Evolutionary conservation across 2,797 vertebrate species (phyloP).

Genomic region (Manis crassicaudata): DNA sequence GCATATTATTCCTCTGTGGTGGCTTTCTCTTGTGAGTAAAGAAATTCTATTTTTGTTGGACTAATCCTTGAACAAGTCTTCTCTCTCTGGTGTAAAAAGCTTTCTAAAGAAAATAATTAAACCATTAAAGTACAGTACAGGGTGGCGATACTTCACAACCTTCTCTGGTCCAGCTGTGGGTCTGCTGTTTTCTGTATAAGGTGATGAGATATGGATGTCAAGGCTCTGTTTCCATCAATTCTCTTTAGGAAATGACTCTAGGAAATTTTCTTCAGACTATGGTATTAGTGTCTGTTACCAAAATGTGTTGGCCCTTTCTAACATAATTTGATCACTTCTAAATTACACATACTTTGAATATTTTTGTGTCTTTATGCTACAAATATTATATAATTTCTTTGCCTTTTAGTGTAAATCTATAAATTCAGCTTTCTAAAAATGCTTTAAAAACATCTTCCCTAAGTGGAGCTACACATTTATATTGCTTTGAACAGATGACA

Average conservation of each 20-base stretch:
- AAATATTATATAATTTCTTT: neutral
- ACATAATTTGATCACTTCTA: neutral
- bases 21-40: neutral
- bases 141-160: neutral
- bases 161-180: neutral
- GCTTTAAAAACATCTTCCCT: neutral
- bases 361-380: neutral
- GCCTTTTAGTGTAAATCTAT: neutral
- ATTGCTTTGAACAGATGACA: neutral
- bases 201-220: neutral
- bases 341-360: neutral
- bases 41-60: conserved; percentile 16
- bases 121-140: neutral
- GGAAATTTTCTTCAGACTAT: neutral
- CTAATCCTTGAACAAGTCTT: neutral
- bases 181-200: neutral
- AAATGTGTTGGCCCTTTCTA: neutral
- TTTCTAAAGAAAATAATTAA: neutral
- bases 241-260: neutral
- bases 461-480: neutral
- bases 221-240: neutral
- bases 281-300: neutral
- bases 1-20: neutral
- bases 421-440: neutral
- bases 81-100: neutral